Percentiles rank a stretch among this genome's conserved stretches.
These are phyloP conservation scores for Ctenochaetus hawaiiensis DNA, from an alignment of 2,797 vertebrate species.

Conservation along the genomic window DNA sequence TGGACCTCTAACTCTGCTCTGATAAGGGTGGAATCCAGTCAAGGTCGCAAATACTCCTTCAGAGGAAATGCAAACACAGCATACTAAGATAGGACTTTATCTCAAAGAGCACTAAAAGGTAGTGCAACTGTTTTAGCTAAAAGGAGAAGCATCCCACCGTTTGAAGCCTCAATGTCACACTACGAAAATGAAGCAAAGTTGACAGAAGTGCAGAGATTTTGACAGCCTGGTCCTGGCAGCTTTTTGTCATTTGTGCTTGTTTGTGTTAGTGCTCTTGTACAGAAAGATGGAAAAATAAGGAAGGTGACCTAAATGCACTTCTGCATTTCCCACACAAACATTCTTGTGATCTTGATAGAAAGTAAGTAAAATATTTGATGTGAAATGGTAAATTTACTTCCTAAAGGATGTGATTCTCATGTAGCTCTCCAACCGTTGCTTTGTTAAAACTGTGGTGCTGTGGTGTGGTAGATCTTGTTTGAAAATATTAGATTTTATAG, in stretches of 20 bases:
- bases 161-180: conserved; percentile 9
- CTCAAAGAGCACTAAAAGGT: conserved; percentile 46
- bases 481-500: neutral
- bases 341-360: conserved; percentile 17
- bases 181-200: conserved; percentile 9
- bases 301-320: conserved; percentile 30
- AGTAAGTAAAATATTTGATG: conserved; percentile 4
- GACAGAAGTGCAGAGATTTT: conserved; percentile 20
- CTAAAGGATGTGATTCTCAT: neutral
- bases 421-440: neutral
- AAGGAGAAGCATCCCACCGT: conserved; percentile 21
- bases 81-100: conserved; percentile 68
- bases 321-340: conserved; percentile 14
- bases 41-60: conserved; percentile 78
- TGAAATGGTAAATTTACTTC: conserved; percentile 5
- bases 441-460: neutral
- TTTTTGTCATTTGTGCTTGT: neutral
- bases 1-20: conserved; percentile 69
- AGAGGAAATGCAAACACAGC: conserved; percentile 76
- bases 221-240: conserved; percentile 14
- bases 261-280: conserved; percentile 4
- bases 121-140: conserved; percentile 51
- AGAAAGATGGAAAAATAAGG: conserved; percentile 6
- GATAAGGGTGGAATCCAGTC: conserved; percentile 79
- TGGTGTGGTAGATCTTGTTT: neutral